Base-by-base conservation (phyloP, 2,888 invertebrate species). In the Drosophila picticornis region DNA sequence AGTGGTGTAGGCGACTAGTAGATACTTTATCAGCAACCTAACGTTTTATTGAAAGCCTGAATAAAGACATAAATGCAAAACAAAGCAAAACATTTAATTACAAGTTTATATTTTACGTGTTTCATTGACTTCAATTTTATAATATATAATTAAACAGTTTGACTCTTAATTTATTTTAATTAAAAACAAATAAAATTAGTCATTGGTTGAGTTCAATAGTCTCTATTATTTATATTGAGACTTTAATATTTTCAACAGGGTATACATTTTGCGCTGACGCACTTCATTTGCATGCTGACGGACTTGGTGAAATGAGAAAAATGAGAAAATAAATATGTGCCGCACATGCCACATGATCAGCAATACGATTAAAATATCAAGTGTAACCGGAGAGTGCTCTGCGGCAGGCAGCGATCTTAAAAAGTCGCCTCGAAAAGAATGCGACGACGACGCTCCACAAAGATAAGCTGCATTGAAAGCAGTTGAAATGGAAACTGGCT, bases 311-410 rank as follows among this genome's bases (percentile, higher is more conserved):
- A 81, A 73, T 80, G 77, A 66, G 53, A 62, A 25, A 53, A 48
- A 65, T 25, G 51, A 46, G 55, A 40, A 63, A 51, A 43, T 36
- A 40, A 46, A 68, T 71, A 81, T 88, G 75, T 86, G 72, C 75
- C 83, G 65, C 83, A 79, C 81, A 88, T 75, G 83, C 81, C 78
- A 66, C 63, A 71, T 77, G 89, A 87, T 84, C 87, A 62, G 80
- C 87, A 89, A 86, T 73, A 80, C 80, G 84, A 85, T 85, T 89
- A 85, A 85, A 87, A 85, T 87, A 87, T 87, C 88, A 87, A 84
- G 77, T 84, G 75, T 75, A 75, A 78, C 70, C 81, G 67, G 78
- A 77, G 83, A 67, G 55, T 46, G 46, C 25, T 46, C 51, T 66
- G 65, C 19, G 25, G 38, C 34, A 48, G 52, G 9, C 31, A 48